phyloP scores from a whole-genome alignment of 2,113 vertebrate species.

The Tinamus guttatus region DNA sequence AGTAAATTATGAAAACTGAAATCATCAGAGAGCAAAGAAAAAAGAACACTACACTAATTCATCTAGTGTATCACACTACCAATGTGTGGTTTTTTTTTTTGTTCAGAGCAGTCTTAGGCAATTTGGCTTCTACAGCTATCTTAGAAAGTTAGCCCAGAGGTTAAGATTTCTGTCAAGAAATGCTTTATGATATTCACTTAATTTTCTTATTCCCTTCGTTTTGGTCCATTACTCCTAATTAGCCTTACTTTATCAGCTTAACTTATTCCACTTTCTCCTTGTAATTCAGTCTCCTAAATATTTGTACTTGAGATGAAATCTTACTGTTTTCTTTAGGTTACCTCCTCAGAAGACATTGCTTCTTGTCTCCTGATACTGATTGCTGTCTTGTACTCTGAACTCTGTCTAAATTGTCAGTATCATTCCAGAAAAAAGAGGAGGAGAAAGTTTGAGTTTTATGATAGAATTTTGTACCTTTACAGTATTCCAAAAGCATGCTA shows the following conservation, averaged over 20 bases:
- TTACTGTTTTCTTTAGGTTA: not conserved
- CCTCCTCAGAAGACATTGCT: not conserved
- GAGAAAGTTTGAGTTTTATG: not conserved
- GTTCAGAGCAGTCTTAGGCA: not conserved
- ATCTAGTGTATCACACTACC: not conserved
- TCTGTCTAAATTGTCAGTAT: not conserved
- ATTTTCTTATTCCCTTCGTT: not conserved
- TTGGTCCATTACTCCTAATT: not conserved
- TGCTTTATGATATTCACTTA: not conserved
- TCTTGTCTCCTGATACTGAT: not conserved
- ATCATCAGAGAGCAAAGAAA: not conserved
- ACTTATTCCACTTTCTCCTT: not conserved
- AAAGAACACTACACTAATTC: not conserved
- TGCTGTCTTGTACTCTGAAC: not conserved
- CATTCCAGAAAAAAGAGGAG: not conserved
- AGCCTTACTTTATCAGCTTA: not conserved
- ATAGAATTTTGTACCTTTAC: not conserved
- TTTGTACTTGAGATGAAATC: not conserved
- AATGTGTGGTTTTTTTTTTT: not conserved
- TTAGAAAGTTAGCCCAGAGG: not conserved
- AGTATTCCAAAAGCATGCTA: not conserved
- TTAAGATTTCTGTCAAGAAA: not conserved
- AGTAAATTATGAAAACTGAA: not conserved
- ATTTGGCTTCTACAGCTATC: not conserved
- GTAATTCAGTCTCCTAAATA: not conserved